phyloP scores from a whole-genome alignment of 1,140 invertebrate genomes.

The Hyles vespertilio region DNA sequence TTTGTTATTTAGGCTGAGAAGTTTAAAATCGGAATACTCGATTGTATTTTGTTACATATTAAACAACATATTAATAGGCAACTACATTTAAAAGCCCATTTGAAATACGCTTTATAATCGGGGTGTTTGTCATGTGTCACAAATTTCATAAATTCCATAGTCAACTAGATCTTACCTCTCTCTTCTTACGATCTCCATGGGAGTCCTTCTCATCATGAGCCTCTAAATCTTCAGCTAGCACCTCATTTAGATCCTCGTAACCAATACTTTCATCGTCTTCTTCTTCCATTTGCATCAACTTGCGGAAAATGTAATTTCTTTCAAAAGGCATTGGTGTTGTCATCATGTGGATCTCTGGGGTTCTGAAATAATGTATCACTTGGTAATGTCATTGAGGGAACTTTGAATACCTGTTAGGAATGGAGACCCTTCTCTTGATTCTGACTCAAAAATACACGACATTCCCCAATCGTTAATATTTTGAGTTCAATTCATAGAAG shows the following conservation, averaged over 20 bases:
- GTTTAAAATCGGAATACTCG: not conserved
- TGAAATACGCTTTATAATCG: not conserved
- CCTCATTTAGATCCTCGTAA: constrained; percentile 48
- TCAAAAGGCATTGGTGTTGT: no score
- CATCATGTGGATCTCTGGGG: no score
- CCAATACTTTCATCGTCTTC: constrained; percentile 38
- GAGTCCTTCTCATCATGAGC: constrained; percentile 36
- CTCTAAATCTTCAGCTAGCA: constrained; percentile 37
- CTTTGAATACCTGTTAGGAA: no score
- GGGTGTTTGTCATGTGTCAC: constrained; percentile 3
- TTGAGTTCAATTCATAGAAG: no score
- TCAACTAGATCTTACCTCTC: constrained; percentile 16
- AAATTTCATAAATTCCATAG: not conserved
- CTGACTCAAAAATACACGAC: no score
- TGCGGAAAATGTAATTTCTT: constrained; percentile 14
- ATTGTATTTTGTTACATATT: no score
- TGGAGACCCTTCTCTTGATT: no score
- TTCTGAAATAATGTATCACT: no score
- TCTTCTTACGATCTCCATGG: constrained; percentile 31
- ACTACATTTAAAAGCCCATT: no score
- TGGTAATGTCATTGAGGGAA: no score
- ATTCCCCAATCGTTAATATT: no score
- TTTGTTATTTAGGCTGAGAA: not conserved
- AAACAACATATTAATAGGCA: no score
- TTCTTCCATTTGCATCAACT: constrained; percentile 36